These are phyloP conservation scores for Blomia tropicalis DNA, from an alignment of 2,888 invertebrate genomes.

Conservation along the genomic window DNA sequence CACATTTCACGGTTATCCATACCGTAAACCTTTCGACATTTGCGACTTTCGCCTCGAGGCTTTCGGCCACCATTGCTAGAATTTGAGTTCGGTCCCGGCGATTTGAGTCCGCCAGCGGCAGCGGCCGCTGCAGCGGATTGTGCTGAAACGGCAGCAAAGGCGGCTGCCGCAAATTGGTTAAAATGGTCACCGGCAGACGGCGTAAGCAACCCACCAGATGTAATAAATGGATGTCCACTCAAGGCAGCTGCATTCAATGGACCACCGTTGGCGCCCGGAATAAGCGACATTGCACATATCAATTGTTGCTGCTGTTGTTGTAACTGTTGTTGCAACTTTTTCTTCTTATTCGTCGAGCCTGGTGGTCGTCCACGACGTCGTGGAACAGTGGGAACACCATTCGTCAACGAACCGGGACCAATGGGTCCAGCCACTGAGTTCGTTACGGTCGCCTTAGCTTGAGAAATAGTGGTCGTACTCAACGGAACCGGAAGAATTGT, in stretches of 20 bases:
- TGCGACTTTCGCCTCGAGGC: constrained; percentile 29
- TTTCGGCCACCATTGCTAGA: neutral
- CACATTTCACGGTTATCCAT: constrained; percentile 91
- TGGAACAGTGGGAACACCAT: neutral
- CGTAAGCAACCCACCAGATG: neutral
- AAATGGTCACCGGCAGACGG: neutral
- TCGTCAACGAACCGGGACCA: neutral
- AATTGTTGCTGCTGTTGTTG: constrained; percentile 14
- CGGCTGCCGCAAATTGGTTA: neutral
- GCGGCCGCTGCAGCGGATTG: neutral
- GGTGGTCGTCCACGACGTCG: constrained; percentile 4
- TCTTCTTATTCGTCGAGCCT: constrained; percentile 15
- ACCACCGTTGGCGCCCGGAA: neutral
- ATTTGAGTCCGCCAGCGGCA: neutral
- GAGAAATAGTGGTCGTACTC: neutral
- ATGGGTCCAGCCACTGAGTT: neutral
- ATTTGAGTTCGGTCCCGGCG: too few relatives aligned
- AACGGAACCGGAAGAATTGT: neutral
- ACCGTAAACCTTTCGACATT: constrained; percentile 74
- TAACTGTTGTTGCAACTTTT: neutral
- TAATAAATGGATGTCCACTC: neutral
- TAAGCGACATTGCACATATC: constrained; percentile 7
- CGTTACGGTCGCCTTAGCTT: neutral
- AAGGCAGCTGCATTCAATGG: neutral
- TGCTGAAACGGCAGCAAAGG: neutral